Evolutionary conservation across 2,797 vertebrate genomes (phyloP), one percentile per base, ranked within the genome.

Genomic region (Characodon lateralis): DNA sequence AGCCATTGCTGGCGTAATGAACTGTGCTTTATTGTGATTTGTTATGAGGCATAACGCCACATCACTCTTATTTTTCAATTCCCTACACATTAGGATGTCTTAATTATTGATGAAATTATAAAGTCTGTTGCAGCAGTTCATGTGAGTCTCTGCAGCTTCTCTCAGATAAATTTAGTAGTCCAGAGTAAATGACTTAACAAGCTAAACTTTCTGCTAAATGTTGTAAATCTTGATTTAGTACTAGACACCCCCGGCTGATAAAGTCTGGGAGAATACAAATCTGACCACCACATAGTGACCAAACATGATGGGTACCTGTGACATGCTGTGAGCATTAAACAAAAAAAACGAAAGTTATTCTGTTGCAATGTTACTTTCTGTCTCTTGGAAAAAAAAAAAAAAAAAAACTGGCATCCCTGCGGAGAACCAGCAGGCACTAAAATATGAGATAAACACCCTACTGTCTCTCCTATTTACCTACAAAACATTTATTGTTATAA

Each of bases 11-110:
- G 78, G 83, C 76, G 82, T 94, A 92, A 94, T 93, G 85, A 89
- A 88, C 82, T 79, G 74, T 88, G 82, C 76, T 89, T 92, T 85
- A 87, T 88, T 91, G 82, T 90, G 87, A 93, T 93, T 93, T 89
- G 85, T 90, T 87, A 80, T 78, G 82, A 86, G 73, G 63, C 80
- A 78, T 71, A 81, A 81, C 74, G 70, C 68, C 72, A 76, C 86
- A 86, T 91, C 77, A 76, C 83, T 87, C 82, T 86, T 88, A 72
- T 87, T 91, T 48, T 90, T 80, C 84, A 85, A 69, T 89, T 82
- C 83, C 69, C 76, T 73, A 75, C 81, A 82, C 79, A 89, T 91
- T 82, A 74, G 71, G 77, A 66, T 86, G 55, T 87, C 75, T 91
- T 89, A 87, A 92, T 94, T 90, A 90, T 85, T 85, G 65, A 88